Base-by-base conservation (phyloP, 1,140 invertebrate genomes). In the Aphis gossypii region DNA sequence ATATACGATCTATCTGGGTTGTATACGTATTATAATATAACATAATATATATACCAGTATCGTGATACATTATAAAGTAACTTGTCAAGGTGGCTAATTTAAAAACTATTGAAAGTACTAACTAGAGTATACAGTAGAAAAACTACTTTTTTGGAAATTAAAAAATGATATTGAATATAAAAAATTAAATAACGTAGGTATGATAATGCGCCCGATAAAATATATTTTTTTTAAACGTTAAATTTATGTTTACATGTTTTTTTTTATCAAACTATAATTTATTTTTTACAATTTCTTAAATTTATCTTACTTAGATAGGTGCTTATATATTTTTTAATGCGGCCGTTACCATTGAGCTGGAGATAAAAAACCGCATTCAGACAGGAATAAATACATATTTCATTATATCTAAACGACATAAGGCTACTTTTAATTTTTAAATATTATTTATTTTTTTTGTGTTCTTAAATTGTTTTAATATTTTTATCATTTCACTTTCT, bases 241-340 rank as follows among this genome's bases (percentile, higher is more conserved):
- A 76, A n/a, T 76, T 76, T 76, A 20, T 76, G 30, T n/a, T 18
- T 20, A 23, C 30, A 18, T 76, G 18, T 35, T 68, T 76, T 54
- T 54, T 76, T 76, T 76, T n/a, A 76, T n/a, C 60, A n/a, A n/a
- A 76, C 30, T n/a, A n/a, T n/a, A 76, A n/a, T 76, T 68, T 68
- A 68, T n/a, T 76, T 76, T 46, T 76, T 76, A n/a, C 3, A 76
- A 76, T 76, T 76, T n/a, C 30, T 76, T 76, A 76, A 76, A n/a
- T 76, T 76, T 76, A 76, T 76, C n/a, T 18, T 76, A 18, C 60
- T 68, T 18, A 68, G 30, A 54, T 68, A 6, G 30, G 14, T 18
- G 7, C 0, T 30, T 68, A 68, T 68, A 14, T 60, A 11, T 68
- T n/a, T 68, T n/a, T 68, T n/a, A 68, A 68, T 76, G 60, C 7